Conservation (phyloP, 1,140 invertebrate genomes). For the Sitobion miscanthi region DNA sequence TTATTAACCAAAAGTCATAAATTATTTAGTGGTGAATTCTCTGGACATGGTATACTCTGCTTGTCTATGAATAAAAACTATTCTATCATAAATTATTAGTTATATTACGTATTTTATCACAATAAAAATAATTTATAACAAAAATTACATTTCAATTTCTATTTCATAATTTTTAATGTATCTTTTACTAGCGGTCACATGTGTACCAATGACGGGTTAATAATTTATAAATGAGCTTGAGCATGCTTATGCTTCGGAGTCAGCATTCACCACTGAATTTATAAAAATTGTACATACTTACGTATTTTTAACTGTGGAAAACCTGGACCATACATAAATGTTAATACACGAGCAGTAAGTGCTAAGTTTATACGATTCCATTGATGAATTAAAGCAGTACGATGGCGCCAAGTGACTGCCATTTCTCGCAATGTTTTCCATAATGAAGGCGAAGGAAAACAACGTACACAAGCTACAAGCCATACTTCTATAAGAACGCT, state of each 20-base stretch:
- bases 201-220: background rate
- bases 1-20: background rate
- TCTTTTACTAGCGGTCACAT: background rate
- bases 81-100: background rate
- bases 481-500: constrained; percentile 95
- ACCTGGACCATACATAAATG: constrained; percentile 86
- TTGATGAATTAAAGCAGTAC: constrained; percentile 88
- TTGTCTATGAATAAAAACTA: background rate
- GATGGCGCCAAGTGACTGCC: constrained; percentile 91
- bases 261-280: background rate
- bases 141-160: background rate
- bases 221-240: background rate
- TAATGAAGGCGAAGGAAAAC: constrained; percentile 89
- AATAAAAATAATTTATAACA: background rate
- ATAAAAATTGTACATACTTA: constrained; percentile 61
- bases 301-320: constrained; percentile 87
- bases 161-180: background rate
- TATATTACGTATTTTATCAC: background rate
- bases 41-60: background rate
- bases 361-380: constrained; percentile 94
- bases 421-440: constrained; percentile 96
- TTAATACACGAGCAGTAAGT: constrained; percentile 81
- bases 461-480: constrained; percentile 88
- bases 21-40: background rate
- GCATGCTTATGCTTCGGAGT: background rate